Conservation (phyloP, 1,140 invertebrate genomes). For the Heliconius hermathena region DNA sequence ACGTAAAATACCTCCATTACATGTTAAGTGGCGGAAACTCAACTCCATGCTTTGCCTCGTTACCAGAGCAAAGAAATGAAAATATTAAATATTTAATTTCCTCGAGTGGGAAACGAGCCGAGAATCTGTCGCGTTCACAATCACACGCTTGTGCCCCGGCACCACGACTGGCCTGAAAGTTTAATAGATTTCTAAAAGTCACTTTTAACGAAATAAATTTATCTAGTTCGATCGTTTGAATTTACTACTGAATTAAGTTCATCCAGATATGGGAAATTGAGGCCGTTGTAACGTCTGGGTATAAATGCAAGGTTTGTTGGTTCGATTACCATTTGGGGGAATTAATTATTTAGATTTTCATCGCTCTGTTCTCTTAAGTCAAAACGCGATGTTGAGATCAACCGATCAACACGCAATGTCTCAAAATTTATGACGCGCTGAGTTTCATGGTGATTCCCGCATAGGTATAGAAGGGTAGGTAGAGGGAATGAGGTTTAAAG, state of each 20-base stretch:
- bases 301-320: neutral
- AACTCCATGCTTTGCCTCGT: neutral
- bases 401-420: too few relatives aligned
- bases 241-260: neutral
- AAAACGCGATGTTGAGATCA: too few relatives aligned
- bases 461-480: too few relatives aligned
- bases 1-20: too few relatives aligned
- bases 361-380: too few relatives aligned
- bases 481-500: too few relatives aligned
- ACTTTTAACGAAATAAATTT: neutral
- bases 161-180: neutral
- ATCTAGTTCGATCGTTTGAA: neutral
- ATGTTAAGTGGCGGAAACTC: neutral
- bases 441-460: too few relatives aligned
- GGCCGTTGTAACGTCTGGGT: neutral
- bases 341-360: neutral
- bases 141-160: neutral
- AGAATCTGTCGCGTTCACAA: neutral
- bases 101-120: neutral
- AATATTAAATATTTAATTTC: neutral
- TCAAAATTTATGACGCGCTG: too few relatives aligned
- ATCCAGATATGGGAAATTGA: neutral
- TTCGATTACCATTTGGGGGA: neutral
- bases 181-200: neutral
- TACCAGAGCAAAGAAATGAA: neutral